Percentiles rank a stretch among this genome's conserved stretches.
phyloP scores from a whole-genome alignment of 1,140 invertebrate species.

The Telenomus remus region DNA sequence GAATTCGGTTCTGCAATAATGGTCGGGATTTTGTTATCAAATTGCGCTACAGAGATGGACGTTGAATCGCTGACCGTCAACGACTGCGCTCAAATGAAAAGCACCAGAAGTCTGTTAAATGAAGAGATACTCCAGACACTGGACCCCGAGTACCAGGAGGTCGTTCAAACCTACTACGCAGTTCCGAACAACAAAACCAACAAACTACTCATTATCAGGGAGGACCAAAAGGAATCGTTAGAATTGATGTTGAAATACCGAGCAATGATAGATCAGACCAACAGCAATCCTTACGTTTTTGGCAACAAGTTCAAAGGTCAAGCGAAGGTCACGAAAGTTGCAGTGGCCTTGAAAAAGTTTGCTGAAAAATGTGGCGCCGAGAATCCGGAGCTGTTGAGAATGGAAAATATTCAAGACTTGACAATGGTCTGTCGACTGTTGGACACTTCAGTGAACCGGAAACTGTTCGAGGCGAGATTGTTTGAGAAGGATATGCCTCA shows the following conservation, averaged over 20 bases:
- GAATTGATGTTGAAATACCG: not conserved
- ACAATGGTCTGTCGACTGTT: not conserved
- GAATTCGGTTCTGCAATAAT: not conserved
- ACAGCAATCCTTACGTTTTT: slow-evolving; percentile 6
- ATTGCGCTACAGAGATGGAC: not conserved
- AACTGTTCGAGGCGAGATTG: not conserved
- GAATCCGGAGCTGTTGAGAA: not conserved
- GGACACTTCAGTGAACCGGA: not conserved
- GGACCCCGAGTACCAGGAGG: not conserved
- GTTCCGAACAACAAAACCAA: slow-evolving; percentile 6
- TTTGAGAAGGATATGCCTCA: not conserved
- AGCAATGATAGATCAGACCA: not conserved
- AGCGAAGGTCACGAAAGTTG: not conserved
- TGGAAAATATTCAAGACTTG: not conserved
- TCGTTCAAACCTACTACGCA: slow-evolving; percentile 4
- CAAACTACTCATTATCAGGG: slow-evolving; percentile 3
- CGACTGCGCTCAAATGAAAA: slow-evolving; percentile 4
- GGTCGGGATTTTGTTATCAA: slow-evolving; percentile 9
- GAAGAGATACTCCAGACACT: not conserved
- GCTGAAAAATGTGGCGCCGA: not conserved
- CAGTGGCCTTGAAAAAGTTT: not conserved
- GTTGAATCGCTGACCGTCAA: not conserved
- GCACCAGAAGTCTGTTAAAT: not conserved
- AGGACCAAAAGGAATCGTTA: not conserved
- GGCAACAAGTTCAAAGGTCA: not conserved